Conservation (phyloP, 2,888 invertebrate genomes). For the Caprella mutica region DNA sequence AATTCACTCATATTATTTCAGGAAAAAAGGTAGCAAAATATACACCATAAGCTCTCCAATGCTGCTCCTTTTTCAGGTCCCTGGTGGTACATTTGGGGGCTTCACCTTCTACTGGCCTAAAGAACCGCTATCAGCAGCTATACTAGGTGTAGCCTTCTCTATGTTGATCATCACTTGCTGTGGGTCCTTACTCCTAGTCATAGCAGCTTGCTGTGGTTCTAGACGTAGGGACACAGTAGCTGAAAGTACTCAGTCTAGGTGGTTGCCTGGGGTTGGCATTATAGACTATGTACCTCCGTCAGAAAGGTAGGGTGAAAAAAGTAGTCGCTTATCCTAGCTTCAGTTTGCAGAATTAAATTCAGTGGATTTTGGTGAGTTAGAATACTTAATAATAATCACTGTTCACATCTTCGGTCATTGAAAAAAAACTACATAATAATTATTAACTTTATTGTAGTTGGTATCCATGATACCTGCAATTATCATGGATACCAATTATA, state of each 20-base stretch:
- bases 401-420: no score
- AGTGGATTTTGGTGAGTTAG: no score
- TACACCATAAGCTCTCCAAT: no score
- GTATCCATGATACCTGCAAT: no score
- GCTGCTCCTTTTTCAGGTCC: neutral
- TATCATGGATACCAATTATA: no score
- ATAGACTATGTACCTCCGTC: conserved; percentile 31
- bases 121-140: conserved; percentile 16
- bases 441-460: no score
- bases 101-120: conserved; percentile 14
- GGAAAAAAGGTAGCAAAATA: no score
- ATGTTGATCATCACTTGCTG: conserved; percentile 23
- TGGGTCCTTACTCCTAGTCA: conserved; percentile 16
- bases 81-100: neutral
- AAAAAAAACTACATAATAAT: no score
- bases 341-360: no score
- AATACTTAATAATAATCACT: no score
- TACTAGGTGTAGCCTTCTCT: conserved; percentile 16
- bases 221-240: conserved; percentile 25
- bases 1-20: no score
- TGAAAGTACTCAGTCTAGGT: conserved; percentile 21
- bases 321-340: no score
- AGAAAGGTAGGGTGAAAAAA: conserved; percentile 23
- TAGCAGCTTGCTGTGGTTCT: conserved; percentile 26
- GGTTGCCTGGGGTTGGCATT: conserved; percentile 32